Conservation (phyloP, 2,888 invertebrate genomes). For the Heliconius hortense region DNA sequence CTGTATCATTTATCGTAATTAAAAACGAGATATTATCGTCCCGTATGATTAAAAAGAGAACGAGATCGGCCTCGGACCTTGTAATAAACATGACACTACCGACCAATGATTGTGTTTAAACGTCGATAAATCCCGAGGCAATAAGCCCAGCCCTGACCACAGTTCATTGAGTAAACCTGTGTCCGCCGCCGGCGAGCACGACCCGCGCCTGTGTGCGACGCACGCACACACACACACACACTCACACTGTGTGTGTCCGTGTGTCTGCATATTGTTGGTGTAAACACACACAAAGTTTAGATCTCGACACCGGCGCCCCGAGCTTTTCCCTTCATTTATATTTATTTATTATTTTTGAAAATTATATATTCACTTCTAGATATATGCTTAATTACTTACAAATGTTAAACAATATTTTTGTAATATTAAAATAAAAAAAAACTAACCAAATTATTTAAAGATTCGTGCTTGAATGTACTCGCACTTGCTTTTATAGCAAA, state of each 20-base stretch:
- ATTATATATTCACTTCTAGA: neutral
- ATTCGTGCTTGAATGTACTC: neutral
- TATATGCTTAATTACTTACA: neutral
- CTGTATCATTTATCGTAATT: slow-evolving; percentile 23
- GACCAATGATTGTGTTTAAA: slow-evolving; percentile 41
- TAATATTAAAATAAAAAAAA: neutral
- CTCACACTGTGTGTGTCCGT: slow-evolving; percentile 48
- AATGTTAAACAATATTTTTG: neutral
- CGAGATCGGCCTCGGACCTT: slow-evolving; percentile 36
- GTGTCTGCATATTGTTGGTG: slow-evolving; percentile 45
- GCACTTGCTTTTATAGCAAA: slow-evolving; percentile 13
- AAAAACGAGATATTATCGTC: slow-evolving; percentile 29
- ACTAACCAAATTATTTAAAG: neutral
- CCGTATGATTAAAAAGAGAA: slow-evolving; percentile 31
- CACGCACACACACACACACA: slow-evolving; percentile 5
- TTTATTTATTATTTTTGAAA: slow-evolving; percentile 21
- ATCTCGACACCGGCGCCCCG: slow-evolving; percentile 57
- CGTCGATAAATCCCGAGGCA: slow-evolving; percentile 46
- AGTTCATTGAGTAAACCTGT: slow-evolving; percentile 75
- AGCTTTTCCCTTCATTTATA: slow-evolving; percentile 56
- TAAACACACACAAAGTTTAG: slow-evolving; percentile 58
- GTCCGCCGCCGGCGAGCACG: slow-evolving; percentile 49
- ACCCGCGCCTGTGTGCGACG: slow-evolving; percentile 31
- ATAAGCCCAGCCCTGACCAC: slow-evolving; percentile 53
- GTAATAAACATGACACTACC: slow-evolving; percentile 42